These are phyloP conservation scores for Labia minor DNA, from an alignment of 2,888 invertebrate genomes.

Conservation along the genomic window DNA sequence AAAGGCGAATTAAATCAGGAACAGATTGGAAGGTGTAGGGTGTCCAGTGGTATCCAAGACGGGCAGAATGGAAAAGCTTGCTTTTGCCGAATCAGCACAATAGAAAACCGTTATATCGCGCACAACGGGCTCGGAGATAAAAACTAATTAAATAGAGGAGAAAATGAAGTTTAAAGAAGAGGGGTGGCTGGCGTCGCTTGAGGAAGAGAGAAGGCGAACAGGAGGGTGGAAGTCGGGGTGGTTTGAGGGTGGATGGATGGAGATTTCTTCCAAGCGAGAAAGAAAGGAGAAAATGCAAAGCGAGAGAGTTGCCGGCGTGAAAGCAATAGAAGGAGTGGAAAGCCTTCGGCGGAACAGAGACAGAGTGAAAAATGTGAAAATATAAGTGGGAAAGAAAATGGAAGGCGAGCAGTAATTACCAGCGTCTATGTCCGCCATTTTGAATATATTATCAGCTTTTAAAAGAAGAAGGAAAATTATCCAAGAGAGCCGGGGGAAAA, in stretches of 20 bases:
- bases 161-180: slow-evolving; percentile 13
- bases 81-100: slow-evolving; percentile 7
- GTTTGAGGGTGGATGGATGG: slow-evolving; percentile 3
- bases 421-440: slow-evolving; percentile 13
- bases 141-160: slow-evolving; percentile 13
- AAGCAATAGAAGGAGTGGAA: slow-evolving; percentile 1
- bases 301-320: slow-evolving; percentile 13
- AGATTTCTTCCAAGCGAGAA: slow-evolving; percentile 13
- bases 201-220: neutral
- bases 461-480: slow-evolving; percentile 13
- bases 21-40: neutral
- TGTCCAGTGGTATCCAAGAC: neutral
- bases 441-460: slow-evolving; percentile 13
- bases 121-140: slow-evolving; percentile 13
- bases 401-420: slow-evolving; percentile 13
- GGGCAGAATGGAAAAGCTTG: neutral
- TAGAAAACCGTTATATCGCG: neutral
- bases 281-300: slow-evolving; percentile 13
- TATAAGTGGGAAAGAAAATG: slow-evolving; percentile 13
- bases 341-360: slow-evolving; percentile 13
- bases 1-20: neutral
- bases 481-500: slow-evolving; percentile 1
- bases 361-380: slow-evolving; percentile 13
- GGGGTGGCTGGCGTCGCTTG: neutral
- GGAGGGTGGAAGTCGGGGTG: neutral